Conservation (phyloP, 1,140 invertebrate species). For the Ooceraea biroi region DNA sequence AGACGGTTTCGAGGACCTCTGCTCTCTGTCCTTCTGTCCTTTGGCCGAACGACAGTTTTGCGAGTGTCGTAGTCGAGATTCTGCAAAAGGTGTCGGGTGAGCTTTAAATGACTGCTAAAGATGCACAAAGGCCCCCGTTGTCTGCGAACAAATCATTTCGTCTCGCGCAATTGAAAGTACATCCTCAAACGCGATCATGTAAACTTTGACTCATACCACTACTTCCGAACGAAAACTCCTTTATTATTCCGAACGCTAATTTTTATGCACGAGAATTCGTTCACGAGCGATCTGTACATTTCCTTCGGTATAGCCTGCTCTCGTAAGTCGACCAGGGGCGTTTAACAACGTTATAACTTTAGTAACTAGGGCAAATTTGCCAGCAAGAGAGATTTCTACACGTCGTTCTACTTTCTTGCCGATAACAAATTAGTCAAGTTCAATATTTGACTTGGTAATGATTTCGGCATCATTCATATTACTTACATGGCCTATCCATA, state of each 20-base stretch:
- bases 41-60: slow-evolving; percentile 40
- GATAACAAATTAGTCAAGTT: slow-evolving; percentile 75
- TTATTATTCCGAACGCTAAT: slow-evolving; percentile 69
- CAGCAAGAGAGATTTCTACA: slow-evolving; percentile 69
- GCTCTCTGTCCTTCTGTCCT: slow-evolving; percentile 65
- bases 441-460: slow-evolving; percentile 72
- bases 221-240: slow-evolving; percentile 41
- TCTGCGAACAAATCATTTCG: slow-evolving; percentile 66
- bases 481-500: slow-evolving; percentile 46
- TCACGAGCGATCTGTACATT: slow-evolving; percentile 67
- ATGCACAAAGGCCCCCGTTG: slow-evolving; percentile 69
- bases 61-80: slow-evolving; percentile 49
- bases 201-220: slow-evolving; percentile 40
- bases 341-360: slow-evolving; percentile 76
- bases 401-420: slow-evolving; percentile 63
- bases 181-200: slow-evolving; percentile 25
- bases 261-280: slow-evolving; percentile 63
- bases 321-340: slow-evolving; percentile 67
- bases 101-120: slow-evolving; percentile 61
- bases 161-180: slow-evolving; percentile 3
- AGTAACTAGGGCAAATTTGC: slow-evolving; percentile 75
- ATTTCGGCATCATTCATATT: slow-evolving; percentile 61
- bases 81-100: slow-evolving; percentile 64
- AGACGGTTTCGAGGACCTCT: slow-evolving; percentile 79
- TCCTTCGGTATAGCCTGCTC: slow-evolving; percentile 48